Evolutionary conservation across 2,797 vertebrate species (phyloP).

Genomic region (Dendrocincla fuliginosa): DNA sequence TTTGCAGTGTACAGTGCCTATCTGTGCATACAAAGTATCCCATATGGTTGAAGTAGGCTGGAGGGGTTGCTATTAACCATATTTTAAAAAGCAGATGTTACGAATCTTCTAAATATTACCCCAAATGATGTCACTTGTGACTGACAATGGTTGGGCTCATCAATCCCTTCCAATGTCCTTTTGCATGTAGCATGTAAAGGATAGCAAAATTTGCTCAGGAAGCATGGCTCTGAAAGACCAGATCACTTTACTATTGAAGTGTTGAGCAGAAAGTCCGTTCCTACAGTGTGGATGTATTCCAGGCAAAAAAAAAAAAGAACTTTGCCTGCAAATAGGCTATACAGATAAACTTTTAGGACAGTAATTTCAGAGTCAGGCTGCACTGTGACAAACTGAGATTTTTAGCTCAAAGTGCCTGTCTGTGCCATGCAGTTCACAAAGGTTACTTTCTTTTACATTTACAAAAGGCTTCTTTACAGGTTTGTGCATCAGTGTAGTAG

Average conservation of each 20-base stretch:
- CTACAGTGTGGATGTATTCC: not conserved
- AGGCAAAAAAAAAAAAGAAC: not conserved
- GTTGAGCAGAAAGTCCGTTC: not conserved
- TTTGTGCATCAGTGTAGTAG: not conserved
- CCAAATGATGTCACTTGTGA: slow-evolving; percentile 70
- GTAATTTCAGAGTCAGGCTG: not conserved
- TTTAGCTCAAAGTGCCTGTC: not conserved
- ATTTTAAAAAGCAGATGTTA: slow-evolving; percentile 78
- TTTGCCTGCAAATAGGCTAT: not conserved
- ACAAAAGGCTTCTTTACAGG: not conserved
- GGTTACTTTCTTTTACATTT: not conserved
- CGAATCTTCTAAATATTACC: slow-evolving; percentile 73
- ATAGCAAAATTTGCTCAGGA: not conserved
- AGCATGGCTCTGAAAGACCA: not conserved
- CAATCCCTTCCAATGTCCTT: slow-evolving; percentile 40
- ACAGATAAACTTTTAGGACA: not conserved
- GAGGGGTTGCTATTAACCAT: slow-evolving; percentile 68
- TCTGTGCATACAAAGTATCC: slow-evolving; percentile 51
- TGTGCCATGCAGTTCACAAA: not conserved
- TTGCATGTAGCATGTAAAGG: not conserved
- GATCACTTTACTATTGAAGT: not conserved
- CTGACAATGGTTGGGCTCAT: slow-evolving; percentile 62
- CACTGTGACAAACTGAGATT: not conserved
- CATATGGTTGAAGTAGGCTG: slow-evolving; percentile 71
- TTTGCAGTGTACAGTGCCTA: not conserved